Conservation (phyloP, 2,797 vertebrate species). For the Semotilus atromaculatus region DNA sequence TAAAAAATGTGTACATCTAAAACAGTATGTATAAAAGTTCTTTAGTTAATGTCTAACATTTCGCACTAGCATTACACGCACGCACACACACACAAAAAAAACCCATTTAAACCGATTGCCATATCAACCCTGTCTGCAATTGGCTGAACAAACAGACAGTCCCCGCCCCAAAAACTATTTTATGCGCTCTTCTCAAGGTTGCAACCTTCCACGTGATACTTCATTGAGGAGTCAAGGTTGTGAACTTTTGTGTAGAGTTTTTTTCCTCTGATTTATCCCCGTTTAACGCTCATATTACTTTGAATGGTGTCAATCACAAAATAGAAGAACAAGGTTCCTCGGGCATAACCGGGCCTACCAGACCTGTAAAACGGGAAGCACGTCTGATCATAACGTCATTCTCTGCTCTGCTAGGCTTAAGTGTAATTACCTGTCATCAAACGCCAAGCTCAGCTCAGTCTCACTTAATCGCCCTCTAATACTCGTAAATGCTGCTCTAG, state of each 20-base stretch:
- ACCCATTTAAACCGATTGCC: too few species aligned
- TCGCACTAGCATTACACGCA: too few species aligned
- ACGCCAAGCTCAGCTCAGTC: background rate
- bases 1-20: background rate
- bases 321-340: slow-evolving; percentile 8
- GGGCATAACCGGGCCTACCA: background rate
- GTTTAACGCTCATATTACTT: background rate
- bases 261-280: background rate
- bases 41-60: too few species aligned
- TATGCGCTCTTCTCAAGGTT: background rate
- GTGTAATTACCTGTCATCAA: slow-evolving; percentile 45
- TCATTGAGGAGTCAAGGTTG: background rate
- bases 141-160: background rate
- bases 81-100: too few species aligned
- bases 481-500: background rate
- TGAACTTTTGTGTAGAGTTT: background rate
- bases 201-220: background rate
- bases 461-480: slow-evolving; percentile 18
- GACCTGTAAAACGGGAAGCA: slow-evolving; percentile 48
- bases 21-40: too few species aligned
- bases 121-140: background rate
- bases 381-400: slow-evolving; percentile 38
- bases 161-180: background rate
- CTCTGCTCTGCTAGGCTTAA: slow-evolving; percentile 15
- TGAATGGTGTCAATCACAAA: slow-evolving; percentile 9